A percentile compares a stretch with the other conserved stretches of the same genome.
Conservation (phyloP, 1,140 invertebrate species). For the Atta cephalotes region DNA sequence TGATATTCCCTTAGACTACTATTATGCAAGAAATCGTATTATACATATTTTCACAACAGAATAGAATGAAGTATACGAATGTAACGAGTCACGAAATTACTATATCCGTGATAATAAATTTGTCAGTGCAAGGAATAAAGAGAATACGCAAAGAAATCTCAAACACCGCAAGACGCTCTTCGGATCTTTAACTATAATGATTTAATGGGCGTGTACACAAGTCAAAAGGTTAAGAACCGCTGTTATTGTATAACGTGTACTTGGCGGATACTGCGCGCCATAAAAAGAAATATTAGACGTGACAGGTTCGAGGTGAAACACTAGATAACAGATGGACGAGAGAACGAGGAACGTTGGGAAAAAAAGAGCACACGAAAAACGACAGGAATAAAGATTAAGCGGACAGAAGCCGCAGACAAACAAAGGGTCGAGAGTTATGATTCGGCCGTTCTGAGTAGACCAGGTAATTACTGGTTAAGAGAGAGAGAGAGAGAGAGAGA, state of each 20-base stretch:
- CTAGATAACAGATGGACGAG: slow-evolving; percentile 64
- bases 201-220: slow-evolving; percentile 7
- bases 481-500: slow-evolving; percentile 5
- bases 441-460: slow-evolving; percentile 72
- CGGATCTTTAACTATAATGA: neutral
- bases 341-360: slow-evolving; percentile 9
- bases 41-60: neutral
- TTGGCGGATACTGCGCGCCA: neutral
- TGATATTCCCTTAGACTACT: neutral
- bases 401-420: slow-evolving; percentile 71
- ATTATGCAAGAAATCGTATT: neutral
- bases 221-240: slow-evolving; percentile 45
- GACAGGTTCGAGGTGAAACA: slow-evolving; percentile 51
- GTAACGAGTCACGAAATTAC: neutral
- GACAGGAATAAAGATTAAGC: slow-evolving; percentile 71
- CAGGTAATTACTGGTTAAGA: slow-evolving; percentile 75
- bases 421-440: slow-evolving; percentile 73
- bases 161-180: neutral
- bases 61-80: too few species aligned
- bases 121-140: neutral
- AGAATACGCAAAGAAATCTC: neutral
- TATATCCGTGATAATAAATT: neutral
- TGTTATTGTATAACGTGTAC: slow-evolving; percentile 1
- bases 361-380: slow-evolving; percentile 60
- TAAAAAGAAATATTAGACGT: slow-evolving; percentile 34